These are phyloP conservation scores for Noctilio leporinus DNA, from an alignment of 2,113 vertebrate species.

Conservation along the genomic window DNA sequence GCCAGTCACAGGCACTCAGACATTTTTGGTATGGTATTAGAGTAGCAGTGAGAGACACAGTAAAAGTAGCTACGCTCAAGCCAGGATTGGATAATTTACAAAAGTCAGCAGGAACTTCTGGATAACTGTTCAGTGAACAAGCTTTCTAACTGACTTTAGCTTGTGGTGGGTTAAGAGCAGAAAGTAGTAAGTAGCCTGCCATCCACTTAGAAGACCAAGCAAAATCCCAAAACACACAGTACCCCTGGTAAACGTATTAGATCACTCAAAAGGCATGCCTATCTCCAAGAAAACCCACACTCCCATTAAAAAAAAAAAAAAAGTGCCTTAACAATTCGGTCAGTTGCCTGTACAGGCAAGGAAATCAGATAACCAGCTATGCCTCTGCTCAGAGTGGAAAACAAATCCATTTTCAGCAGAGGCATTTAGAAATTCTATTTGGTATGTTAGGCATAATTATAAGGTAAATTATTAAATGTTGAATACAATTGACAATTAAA, in stretches of 20 bases:
- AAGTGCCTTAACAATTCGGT: not conserved
- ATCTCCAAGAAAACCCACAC: not conserved
- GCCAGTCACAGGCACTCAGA: not conserved
- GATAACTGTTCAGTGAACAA: not conserved
- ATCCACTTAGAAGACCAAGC: not conserved
- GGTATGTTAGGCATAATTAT: not conserved
- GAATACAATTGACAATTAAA: slow-evolving; percentile 31
- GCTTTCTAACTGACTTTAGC: slow-evolving; percentile 1
- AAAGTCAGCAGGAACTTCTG: not conserved
- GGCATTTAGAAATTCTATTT: not conserved
- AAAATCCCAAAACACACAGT: not conserved
- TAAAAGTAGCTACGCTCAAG: not conserved
- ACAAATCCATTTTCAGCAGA: not conserved
- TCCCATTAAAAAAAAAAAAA: not conserved
- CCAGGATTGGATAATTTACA: not conserved
- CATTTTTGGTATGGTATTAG: not conserved
- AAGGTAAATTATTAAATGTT: slow-evolving; percentile 46
- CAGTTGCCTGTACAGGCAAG: not conserved
- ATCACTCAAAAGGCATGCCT: not conserved
- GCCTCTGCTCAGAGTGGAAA: not conserved
- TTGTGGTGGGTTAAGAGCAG: not conserved
- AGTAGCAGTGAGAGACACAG: not conserved
- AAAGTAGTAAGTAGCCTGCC: not conserved
- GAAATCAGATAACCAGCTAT: not conserved
- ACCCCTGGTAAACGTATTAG: not conserved